These are phyloP conservation scores for Pedionomus torquatus DNA, from an alignment of 2,113 vertebrate genomes.

Conservation along the genomic window DNA sequence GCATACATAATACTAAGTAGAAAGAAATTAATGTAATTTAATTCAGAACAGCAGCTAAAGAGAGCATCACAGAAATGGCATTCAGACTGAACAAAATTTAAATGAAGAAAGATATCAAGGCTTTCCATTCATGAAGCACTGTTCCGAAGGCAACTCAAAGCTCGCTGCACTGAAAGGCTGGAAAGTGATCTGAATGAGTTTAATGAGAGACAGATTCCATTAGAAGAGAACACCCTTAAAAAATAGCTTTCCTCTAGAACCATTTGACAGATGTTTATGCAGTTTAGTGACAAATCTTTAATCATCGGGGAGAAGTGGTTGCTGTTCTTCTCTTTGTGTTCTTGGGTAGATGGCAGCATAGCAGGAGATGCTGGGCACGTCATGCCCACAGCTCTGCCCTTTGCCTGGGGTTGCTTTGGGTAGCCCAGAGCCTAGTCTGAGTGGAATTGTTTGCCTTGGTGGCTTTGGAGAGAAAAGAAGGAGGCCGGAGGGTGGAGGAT, in stretches of 20 bases:
- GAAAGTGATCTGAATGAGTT: background rate
- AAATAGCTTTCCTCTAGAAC: background rate
- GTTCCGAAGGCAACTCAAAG: background rate
- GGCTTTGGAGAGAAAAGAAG: background rate
- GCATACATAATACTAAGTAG: background rate
- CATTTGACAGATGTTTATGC: background rate
- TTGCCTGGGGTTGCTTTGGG: background rate
- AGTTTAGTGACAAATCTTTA: background rate
- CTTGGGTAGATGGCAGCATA: background rate
- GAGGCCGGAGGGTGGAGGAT: conserved; percentile 27
- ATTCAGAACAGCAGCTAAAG: background rate
- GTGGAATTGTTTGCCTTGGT: background rate
- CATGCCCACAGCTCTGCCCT: background rate
- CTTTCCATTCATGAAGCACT: background rate
- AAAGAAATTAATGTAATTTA: conserved; percentile 9
- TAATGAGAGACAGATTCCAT: background rate
- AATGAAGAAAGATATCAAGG: background rate
- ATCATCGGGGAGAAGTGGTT: background rate
- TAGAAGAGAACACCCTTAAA: background rate
- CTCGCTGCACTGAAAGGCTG: background rate
- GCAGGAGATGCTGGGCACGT: background rate
- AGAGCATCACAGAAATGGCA: background rate
- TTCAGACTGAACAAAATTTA: conserved; percentile 9
- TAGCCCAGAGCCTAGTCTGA: background rate
- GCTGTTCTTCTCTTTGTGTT: background rate